Evolutionary conservation across 2,113 vertebrate species (phyloP).

Genomic region (Menidia beryllina): DNA sequence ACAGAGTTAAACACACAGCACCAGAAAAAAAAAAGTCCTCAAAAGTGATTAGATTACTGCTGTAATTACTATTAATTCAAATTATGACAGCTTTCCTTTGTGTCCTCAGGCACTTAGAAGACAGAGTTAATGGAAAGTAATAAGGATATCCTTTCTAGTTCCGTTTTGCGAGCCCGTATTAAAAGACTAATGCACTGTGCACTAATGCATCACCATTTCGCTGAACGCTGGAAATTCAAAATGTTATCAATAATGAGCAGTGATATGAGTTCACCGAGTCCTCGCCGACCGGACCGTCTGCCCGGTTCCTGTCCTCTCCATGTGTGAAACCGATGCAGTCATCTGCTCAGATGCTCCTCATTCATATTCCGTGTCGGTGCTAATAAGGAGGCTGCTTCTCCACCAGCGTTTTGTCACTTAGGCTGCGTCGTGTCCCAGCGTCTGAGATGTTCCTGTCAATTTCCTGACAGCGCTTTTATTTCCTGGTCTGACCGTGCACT

Average conservation of each 20-base stretch:
- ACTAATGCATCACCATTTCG: neutral
- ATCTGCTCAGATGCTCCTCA: too few species aligned
- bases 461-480: too few species aligned
- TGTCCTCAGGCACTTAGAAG: neutral
- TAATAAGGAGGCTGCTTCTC: too few species aligned
- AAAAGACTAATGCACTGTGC: neutral
- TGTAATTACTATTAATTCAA: neutral
- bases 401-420: too few species aligned
- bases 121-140: neutral
- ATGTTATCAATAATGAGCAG: too few species aligned
- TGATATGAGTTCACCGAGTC: neutral
- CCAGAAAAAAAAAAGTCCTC: neutral
- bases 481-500: too few species aligned
- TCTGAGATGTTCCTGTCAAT: too few species aligned
- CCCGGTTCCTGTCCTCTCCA: neutral
- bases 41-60: neutral
- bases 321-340: too few species aligned
- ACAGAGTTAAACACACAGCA: neutral
- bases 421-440: too few species aligned
- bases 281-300: neutral
- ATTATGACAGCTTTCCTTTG: neutral
- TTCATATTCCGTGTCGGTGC: too few species aligned
- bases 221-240: neutral
- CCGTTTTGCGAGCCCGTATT: neutral
- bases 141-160: neutral